These are phyloP conservation scores for Andrena cerasifolii DNA, from an alignment of 1,140 invertebrate genomes.

Conservation along the genomic window DNA sequence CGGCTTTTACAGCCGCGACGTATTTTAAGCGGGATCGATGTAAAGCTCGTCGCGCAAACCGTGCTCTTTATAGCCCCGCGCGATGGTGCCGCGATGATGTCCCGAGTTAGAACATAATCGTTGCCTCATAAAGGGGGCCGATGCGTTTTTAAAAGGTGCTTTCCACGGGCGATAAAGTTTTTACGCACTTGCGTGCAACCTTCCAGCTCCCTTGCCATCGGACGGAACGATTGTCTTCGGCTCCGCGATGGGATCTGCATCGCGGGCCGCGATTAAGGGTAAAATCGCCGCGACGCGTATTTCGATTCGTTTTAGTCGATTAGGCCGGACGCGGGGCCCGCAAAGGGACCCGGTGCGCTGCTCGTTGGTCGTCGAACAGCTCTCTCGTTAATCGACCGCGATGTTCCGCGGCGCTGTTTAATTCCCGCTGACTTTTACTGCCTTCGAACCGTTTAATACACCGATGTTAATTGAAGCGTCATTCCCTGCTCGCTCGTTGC, in stretches of 20 bases:
- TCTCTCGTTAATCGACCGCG: neutral
- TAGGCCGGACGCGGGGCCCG: neutral
- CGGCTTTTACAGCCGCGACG: slow-evolving; percentile 32
- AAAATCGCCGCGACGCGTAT: neutral
- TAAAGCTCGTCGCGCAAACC: slow-evolving; percentile 59
- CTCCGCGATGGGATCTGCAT: neutral
- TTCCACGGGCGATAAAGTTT: slow-evolving; percentile 76
- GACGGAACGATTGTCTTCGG: slow-evolving; percentile 13
- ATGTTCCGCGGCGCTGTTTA: neutral
- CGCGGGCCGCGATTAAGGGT: neutral
- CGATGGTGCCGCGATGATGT: slow-evolving; percentile 62
- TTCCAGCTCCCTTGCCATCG: slow-evolving; percentile 1
- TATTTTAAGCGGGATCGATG: slow-evolving; percentile 64
- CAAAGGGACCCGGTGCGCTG: too few species aligned
- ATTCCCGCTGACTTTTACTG: slow-evolving; percentile 6
- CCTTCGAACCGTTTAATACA: slow-evolving; percentile 1
- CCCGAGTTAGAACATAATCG: slow-evolving; percentile 78
- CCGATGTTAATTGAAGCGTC: neutral
- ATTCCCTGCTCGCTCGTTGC: neutral
- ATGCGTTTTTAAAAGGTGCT: slow-evolving; percentile 82
- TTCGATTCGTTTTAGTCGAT: neutral
- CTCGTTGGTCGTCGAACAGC: neutral
- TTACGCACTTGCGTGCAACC: slow-evolving; percentile 49
- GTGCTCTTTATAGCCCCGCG: slow-evolving; percentile 56
- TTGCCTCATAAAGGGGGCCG: slow-evolving; percentile 78